A percentile compares a stretch with the other conserved stretches of the same genome.
Evolutionary conservation across 2,797 vertebrate species (phyloP).

Genomic region (Sebastes hubbsi): DNA sequence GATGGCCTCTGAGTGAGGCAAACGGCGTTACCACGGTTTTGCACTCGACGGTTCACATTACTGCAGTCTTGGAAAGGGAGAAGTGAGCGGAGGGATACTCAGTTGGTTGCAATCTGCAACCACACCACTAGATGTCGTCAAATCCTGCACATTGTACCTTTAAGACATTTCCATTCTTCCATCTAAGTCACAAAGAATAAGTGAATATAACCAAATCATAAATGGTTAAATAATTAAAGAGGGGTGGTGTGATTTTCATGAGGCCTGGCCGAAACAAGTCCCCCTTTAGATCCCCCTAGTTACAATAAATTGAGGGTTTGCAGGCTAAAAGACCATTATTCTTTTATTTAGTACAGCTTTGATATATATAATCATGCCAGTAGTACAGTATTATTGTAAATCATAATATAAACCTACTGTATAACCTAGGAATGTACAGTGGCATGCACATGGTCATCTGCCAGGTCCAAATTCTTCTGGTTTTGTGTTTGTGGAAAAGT

Average conservation of each 20-base stretch:
- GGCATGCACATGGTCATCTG: not conserved
- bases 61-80: too few relatives aligned
- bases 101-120: too few relatives aligned
- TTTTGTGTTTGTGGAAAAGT: not conserved
- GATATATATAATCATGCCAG: not conserved
- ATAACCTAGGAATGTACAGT: not conserved
- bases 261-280: not conserved
- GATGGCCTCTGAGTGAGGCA: too few relatives aligned
- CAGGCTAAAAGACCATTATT: not conserved
- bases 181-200: not conserved
- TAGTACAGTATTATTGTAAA: not conserved
- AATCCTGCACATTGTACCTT: too few relatives aligned
- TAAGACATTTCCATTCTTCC: not conserved
- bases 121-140: too few relatives aligned
- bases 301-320: not conserved
- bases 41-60: too few relatives aligned
- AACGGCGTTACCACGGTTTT: too few relatives aligned
- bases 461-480: not conserved
- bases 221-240: not conserved
- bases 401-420: not conserved
- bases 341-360: not conserved
- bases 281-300: not conserved
- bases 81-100: too few relatives aligned
- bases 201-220: not conserved
- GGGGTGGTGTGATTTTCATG: not conserved